Evolutionary conservation across 2,113 vertebrate species (phyloP).

Genomic region (Naja naja): DNA sequence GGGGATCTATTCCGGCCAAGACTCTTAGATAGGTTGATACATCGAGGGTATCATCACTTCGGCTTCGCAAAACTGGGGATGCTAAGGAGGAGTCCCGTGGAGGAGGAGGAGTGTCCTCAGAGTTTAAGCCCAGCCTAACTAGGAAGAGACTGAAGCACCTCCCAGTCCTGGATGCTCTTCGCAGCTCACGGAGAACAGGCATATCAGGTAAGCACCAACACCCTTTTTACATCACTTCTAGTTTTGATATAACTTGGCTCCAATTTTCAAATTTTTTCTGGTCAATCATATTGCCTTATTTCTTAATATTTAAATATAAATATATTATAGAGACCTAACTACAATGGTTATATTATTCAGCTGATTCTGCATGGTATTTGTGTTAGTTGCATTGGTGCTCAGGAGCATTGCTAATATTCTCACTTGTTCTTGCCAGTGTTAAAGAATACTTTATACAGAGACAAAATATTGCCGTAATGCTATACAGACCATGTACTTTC

Average conservation of each 20-base stretch:
- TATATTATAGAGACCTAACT: neutral
- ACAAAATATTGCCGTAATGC: neutral
- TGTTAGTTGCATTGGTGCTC: neutral
- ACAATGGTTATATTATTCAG: neutral
- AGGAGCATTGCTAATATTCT: neutral
- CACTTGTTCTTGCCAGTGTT: neutral
- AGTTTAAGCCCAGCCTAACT: too few species aligned
- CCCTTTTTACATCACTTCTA: neutral
- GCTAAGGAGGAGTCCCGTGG: too few species aligned
- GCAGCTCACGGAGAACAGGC: too few species aligned
- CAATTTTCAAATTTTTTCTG: neutral
- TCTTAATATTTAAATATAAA: neutral
- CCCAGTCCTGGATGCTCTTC: too few species aligned
- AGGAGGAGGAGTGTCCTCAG: too few species aligned
- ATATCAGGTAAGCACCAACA: too few species aligned
- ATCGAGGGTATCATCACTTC: too few species aligned
- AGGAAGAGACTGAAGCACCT: too few species aligned
- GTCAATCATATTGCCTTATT: neutral
- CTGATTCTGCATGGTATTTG: neutral
- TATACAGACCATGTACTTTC: neutral
- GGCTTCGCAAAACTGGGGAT: too few species aligned
- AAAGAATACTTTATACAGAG: neutral
- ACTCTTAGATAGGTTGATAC: too few species aligned
- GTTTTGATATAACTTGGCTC: neutral
- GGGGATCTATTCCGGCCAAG: too few species aligned